Conservation (phyloP, 2,888 invertebrate species). For the Tenthredo notha region DNA sequence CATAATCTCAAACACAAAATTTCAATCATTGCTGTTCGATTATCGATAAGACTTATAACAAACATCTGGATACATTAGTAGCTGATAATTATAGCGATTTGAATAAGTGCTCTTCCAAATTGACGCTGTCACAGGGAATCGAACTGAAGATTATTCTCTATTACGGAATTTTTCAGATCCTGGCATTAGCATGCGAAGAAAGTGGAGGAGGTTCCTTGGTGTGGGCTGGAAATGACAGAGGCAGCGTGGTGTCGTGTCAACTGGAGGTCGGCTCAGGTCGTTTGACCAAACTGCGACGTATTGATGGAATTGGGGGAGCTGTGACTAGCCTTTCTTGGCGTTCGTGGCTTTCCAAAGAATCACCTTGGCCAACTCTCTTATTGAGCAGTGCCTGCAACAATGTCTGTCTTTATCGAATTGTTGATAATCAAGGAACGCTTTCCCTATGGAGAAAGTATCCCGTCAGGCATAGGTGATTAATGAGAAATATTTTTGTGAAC, state of each 20-base stretch:
- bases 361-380: slow-evolving; percentile 86
- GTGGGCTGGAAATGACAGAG: slow-evolving; percentile 91
- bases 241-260: slow-evolving; percentile 85
- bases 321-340: slow-evolving; percentile 89
- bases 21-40: slow-evolving; percentile 4
- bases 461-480: slow-evolving; percentile 79
- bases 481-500: slow-evolving; percentile 52
- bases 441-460: slow-evolving; percentile 81
- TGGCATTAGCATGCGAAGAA: slow-evolving; percentile 88
- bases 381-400: slow-evolving; percentile 89
- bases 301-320: slow-evolving; percentile 82
- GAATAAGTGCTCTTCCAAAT: not conserved
- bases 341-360: slow-evolving; percentile 90
- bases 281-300: slow-evolving; percentile 85
- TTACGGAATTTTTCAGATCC: slow-evolving; percentile 74
- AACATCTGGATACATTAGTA: not conserved
- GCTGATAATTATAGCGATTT: not conserved
- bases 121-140: not conserved
- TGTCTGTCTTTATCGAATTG: slow-evolving; percentile 84
- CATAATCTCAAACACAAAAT: slow-evolving; percentile 35
- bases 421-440: slow-evolving; percentile 80
- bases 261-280: slow-evolving; percentile 85
- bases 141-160: not conserved
- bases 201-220: slow-evolving; percentile 85
- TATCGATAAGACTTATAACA: not conserved